A percentile compares a stretch with the other conserved stretches of the same genome.
These are phyloP conservation scores for Belonocnema kinseyi DNA, from an alignment of 1,140 invertebrate genomes.

Conservation along the genomic window DNA sequence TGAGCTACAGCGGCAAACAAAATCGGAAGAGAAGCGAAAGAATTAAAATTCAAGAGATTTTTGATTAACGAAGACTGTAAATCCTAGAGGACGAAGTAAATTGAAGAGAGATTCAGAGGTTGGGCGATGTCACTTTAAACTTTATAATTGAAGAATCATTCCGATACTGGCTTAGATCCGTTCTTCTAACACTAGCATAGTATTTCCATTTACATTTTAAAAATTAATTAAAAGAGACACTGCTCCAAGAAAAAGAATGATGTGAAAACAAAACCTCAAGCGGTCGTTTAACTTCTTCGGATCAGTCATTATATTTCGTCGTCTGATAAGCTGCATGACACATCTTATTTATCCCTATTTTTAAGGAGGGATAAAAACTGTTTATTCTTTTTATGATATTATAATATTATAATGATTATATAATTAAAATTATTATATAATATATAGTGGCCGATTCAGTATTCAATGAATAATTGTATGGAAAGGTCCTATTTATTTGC, in stretches of 20 bases:
- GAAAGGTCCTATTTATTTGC: too few species aligned
- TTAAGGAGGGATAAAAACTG: too few species aligned
- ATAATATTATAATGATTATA: too few species aligned
- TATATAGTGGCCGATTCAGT: too few species aligned
- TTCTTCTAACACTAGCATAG: background rate
- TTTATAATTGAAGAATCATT: slow-evolving; percentile 12
- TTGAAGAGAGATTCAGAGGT: background rate
- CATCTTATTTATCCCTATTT: too few species aligned
- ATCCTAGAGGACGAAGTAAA: background rate
- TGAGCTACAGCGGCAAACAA: background rate
- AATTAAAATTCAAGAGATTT: slow-evolving; percentile 16
- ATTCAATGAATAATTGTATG: too few species aligned
- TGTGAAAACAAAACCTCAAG: background rate
- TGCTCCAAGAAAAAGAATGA: background rate
- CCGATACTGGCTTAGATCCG: slow-evolving; percentile 2
- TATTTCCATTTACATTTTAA: background rate
- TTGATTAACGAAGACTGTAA: background rate
- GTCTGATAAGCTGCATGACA: too few species aligned
- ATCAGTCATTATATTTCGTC: background rate
- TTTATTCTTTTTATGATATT: too few species aligned
- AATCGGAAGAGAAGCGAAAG: background rate
- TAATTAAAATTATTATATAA: too few species aligned
- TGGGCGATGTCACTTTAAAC: slow-evolving; percentile 7
- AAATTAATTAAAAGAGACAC: slow-evolving; percentile 13
- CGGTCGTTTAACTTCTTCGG: background rate